phyloP scores from a whole-genome alignment of 1,140 invertebrate genomes.

The Cecropterus lyciades region DNA sequence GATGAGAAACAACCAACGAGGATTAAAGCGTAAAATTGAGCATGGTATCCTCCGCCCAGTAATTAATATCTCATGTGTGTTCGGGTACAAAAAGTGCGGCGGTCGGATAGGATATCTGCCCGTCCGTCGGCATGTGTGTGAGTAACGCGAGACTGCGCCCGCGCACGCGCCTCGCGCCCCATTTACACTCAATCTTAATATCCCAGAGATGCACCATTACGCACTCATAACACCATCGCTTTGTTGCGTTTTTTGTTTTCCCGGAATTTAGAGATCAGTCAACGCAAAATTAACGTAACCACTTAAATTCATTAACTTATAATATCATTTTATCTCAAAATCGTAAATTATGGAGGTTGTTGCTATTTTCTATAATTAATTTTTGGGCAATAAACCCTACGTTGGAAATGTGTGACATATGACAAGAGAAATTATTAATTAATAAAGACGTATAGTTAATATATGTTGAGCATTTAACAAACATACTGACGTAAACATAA shows the following conservation, averaged over 20 bases:
- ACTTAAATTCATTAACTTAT: neutral
- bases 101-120: conserved; percentile 56
- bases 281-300: neutral
- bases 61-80: conserved; percentile 79
- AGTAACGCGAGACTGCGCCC: conserved; percentile 54
- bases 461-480: neutral
- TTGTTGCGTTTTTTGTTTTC: conserved; percentile 54
- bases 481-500: neutral
- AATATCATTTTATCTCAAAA: too few species aligned
- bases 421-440: too few species aligned
- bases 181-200: conserved; percentile 77
- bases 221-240: conserved; percentile 60
- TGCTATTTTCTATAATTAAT: too few species aligned
- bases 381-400: too few species aligned
- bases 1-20: conserved; percentile 20
- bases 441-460: neutral
- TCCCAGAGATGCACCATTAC: conserved; percentile 70
- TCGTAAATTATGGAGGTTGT: too few species aligned
- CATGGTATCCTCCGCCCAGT: conserved; percentile 64
- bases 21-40: conserved; percentile 69
- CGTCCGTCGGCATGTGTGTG: conserved; percentile 50
- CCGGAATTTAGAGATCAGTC: conserved; percentile 38
- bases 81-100: conserved; percentile 59
- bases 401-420: too few species aligned
- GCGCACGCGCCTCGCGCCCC: conserved; percentile 65